Conservation (phyloP, 2,113 vertebrate species). For the Corvus moneduloides region DNA sequence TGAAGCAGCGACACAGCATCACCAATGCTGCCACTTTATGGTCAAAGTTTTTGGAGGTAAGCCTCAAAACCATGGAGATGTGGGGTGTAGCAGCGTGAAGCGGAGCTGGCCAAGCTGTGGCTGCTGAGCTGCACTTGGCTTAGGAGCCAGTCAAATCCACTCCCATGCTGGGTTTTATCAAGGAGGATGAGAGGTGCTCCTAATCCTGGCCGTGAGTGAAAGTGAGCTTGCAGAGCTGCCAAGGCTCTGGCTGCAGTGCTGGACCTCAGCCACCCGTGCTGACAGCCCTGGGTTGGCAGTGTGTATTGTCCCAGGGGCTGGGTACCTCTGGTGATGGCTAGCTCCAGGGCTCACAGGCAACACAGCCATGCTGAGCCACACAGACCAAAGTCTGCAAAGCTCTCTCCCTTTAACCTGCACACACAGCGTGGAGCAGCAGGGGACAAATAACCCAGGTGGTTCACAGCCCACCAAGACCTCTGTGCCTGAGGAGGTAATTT, state of each 20-base stretch:
- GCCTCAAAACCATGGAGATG: background rate
- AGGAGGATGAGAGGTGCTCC: background rate
- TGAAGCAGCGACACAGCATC: background rate
- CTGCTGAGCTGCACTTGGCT: background rate
- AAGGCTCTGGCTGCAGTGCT: background rate
- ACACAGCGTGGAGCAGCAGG: background rate
- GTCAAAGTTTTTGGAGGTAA: background rate
- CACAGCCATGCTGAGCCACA: background rate
- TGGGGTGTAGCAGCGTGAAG: background rate
- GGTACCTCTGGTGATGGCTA: background rate
- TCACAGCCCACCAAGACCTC: background rate
- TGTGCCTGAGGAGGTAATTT: background rate
- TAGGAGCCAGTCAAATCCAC: background rate
- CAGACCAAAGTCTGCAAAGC: background rate
- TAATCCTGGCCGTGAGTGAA: background rate
- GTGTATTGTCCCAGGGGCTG: rapidly evolving
- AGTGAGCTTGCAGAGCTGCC: background rate
- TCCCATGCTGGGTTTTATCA: constrained; percentile 38
- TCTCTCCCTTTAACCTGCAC: background rate
- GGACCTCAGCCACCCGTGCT: background rate
- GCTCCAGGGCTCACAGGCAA: background rate
- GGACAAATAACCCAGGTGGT: background rate
- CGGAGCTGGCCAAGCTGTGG: background rate
- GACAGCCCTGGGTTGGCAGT: rapidly evolving
- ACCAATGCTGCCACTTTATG: rapidly evolving